These are phyloP conservation scores for Antechinus flavipes DNA, from an alignment of 2,113 vertebrate genomes.

Conservation along the genomic window DNA sequence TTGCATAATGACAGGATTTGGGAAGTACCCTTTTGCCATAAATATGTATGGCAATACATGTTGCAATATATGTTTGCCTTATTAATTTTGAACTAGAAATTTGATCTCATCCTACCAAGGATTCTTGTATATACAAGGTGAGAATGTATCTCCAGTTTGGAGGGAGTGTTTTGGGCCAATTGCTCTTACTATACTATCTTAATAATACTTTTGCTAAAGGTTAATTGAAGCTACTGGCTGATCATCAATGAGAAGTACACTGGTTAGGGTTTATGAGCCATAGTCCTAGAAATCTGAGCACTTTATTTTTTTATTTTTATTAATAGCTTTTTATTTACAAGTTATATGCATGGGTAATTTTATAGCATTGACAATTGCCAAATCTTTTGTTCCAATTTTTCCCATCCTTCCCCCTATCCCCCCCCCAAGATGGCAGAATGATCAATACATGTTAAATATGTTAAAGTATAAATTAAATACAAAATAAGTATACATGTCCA, in stretches of 20 bases:
- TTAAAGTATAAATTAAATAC: no score
- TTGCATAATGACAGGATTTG: background rate
- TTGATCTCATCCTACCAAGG: background rate
- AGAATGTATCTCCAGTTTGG: background rate
- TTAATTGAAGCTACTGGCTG: background rate
- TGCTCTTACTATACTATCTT: background rate
- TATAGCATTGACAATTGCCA: no score
- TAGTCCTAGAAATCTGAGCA: background rate
- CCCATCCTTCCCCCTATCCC: no score
- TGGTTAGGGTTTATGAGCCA: background rate
- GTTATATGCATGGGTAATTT: no score
- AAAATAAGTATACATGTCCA: no score
- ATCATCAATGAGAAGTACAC: background rate
- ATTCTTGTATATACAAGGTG: background rate
- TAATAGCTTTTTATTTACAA: no score
- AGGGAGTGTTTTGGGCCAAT: background rate
- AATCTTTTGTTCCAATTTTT: no score
- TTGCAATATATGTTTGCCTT: background rate
- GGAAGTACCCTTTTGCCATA: background rate
- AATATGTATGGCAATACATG: no score
- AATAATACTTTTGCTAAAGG: background rate
- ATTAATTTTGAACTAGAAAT: background rate
- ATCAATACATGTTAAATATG: no score
- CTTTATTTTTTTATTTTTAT: background rate
- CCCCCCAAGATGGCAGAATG: no score